Evolutionary conservation across 2,113 vertebrate genomes (phyloP).

Genomic region (Tauraco erythrolophus): DNA sequence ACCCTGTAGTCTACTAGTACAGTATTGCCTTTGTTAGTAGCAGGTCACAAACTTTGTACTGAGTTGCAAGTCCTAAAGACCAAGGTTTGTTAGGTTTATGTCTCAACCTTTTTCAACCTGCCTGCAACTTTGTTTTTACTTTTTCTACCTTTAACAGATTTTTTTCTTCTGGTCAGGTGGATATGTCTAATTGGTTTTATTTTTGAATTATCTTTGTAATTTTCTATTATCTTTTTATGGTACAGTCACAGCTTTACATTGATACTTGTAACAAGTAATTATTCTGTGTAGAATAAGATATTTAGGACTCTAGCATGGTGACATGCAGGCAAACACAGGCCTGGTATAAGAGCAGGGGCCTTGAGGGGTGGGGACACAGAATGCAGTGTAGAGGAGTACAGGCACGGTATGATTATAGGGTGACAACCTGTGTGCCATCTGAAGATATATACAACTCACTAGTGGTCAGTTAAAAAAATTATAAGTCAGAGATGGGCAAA

Average conservation of each 20-base stretch:
- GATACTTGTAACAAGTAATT: neutral
- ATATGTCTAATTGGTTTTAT: neutral
- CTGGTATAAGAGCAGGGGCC: neutral
- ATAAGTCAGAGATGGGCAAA: neutral
- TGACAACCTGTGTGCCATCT: neutral
- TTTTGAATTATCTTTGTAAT: neutral
- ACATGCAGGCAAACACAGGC: neutral
- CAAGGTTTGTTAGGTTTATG: neutral
- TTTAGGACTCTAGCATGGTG: neutral
- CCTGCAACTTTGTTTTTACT: neutral
- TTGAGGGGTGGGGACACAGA: neutral
- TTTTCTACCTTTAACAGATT: neutral
- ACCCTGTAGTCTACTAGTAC: neutral
- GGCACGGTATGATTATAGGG: fast-evolving
- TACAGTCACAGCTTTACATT: neutral
- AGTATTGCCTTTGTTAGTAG: neutral
- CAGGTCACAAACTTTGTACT: neutral
- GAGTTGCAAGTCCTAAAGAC: neutral
- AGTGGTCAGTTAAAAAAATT: neutral
- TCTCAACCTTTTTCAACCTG: neutral
- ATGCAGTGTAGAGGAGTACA: neutral
- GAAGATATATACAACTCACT: neutral
- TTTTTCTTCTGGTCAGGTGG: neutral
- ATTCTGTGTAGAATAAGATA: neutral
- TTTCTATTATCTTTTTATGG: neutral